These are phyloP conservation scores for Alosa alosa DNA, from an alignment of 2,113 vertebrate species.

Conservation along the genomic window DNA sequence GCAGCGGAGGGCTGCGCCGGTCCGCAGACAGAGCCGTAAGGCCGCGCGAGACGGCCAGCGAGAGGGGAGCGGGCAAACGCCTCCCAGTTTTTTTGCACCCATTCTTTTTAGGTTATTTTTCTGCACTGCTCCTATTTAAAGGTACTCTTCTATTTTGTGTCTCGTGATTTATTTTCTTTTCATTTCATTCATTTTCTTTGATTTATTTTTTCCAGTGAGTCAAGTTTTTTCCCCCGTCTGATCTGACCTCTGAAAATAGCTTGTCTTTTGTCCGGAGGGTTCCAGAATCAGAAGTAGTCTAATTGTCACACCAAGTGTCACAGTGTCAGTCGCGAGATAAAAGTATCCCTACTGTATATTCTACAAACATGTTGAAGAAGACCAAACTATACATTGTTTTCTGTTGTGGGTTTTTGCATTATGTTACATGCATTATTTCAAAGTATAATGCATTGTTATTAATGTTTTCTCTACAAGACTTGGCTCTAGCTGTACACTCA, in stretches of 20 bases:
- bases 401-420: background rate
- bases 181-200: constrained; percentile 33
- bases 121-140: constrained; percentile 50
- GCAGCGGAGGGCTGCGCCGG: constrained; percentile 11
- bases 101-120: constrained; percentile 9
- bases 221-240: constrained; percentile 33
- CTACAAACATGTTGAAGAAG: background rate
- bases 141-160: constrained; percentile 14
- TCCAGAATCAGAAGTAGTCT: background rate
- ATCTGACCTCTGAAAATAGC: constrained; percentile 32
- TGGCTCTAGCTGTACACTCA: background rate
- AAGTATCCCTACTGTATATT: background rate
- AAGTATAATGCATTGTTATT: background rate
- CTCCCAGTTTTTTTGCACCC: constrained; percentile 10
- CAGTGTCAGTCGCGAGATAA: background rate
- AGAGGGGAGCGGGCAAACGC: background rate
- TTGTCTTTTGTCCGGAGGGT: background rate
- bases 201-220: constrained; percentile 42
- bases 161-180: background rate
- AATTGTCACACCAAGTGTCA: background rate
- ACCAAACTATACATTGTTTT: background rate
- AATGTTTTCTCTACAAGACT: background rate
- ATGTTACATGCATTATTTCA: background rate
- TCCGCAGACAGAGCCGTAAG: background rate
- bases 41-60: constrained; percentile 25